Percentiles rank a stretch among this genome's conserved stretches.
These are phyloP conservation scores for Gymnosoma rotundatum DNA, from an alignment of 2,888 invertebrate species.

Conservation along the genomic window DNA sequence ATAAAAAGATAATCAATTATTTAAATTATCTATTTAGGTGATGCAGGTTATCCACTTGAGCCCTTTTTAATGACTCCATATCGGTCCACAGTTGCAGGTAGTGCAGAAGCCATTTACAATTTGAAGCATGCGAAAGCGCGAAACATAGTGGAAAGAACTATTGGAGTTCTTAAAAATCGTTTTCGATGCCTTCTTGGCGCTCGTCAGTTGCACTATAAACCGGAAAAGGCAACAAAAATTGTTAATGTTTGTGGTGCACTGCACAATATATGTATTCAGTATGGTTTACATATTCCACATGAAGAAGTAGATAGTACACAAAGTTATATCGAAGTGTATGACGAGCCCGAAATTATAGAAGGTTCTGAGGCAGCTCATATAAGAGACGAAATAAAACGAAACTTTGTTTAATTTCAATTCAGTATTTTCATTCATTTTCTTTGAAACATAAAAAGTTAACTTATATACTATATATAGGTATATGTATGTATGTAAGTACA, in stretches of 20 bases:
- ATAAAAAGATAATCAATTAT: slow-evolving; percentile 1
- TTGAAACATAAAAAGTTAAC: not conserved
- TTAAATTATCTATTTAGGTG: not conserved
- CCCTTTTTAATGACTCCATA: slow-evolving; percentile 3
- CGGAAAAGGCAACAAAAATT: slow-evolving; percentile 1
- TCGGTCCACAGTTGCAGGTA: not conserved
- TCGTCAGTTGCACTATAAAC: not conserved
- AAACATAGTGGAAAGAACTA: slow-evolving; percentile 9
- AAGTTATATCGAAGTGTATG: slow-evolving; percentile 1
- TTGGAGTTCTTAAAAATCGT: not conserved
- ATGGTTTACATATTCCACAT: no score
- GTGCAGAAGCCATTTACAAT: slow-evolving; percentile 6
- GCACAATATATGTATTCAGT: not conserved
- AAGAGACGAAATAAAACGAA: slow-evolving; percentile 7
- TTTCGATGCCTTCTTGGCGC: not conserved
- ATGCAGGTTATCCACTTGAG: not conserved
- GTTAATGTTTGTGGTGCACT: not conserved
- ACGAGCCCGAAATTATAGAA: slow-evolving; percentile 2
- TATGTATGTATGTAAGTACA: no score
- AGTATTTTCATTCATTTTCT: slow-evolving; percentile 9
- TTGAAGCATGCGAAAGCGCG: slow-evolving; percentile 1
- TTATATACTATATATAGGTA: not conserved
- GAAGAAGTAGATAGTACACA: slow-evolving; percentile 5
- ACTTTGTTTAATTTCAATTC: slow-evolving; percentile 9
- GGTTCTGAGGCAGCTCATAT: slow-evolving; percentile 8